These are phyloP conservation scores for Globia sparganii DNA, from an alignment of 2,888 invertebrate genomes.

Conservation along the genomic window DNA sequence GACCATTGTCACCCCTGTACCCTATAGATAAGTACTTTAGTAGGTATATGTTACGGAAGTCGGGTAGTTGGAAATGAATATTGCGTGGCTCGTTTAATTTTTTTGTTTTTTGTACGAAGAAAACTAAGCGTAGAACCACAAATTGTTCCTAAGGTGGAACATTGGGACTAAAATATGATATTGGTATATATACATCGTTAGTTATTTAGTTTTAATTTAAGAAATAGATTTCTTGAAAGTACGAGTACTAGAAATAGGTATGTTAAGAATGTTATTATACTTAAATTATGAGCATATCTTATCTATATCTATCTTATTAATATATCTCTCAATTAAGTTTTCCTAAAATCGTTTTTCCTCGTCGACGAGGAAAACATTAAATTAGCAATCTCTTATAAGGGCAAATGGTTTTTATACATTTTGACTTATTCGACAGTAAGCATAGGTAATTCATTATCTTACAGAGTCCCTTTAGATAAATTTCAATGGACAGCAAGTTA, in stretches of 20 bases:
- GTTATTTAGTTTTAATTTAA: not conserved
- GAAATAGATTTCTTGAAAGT: not conserved
- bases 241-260: not conserved
- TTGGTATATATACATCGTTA: not conserved
- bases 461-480: not conserved
- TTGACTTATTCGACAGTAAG: not conserved
- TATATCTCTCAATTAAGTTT: not conserved
- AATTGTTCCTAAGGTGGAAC: not conserved
- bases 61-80: conserved; percentile 46
- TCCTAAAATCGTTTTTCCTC: not conserved
- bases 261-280: not conserved
- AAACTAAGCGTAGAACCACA: not conserved
- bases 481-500: not conserved
- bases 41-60: conserved; percentile 52
- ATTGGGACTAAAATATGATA: not conserved
- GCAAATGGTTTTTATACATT: not conserved
- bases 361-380: not conserved
- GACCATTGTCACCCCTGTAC: conserved; percentile 80
- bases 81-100: not conserved
- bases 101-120: not conserved
- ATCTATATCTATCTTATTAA: too few species aligned
- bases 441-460: not conserved
- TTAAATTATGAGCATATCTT: not conserved
- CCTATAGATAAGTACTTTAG: conserved; percentile 64
- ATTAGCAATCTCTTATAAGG: not conserved